Evolutionary conservation across 2,888 invertebrate genomes (phyloP).

Genomic region (Lasiommata megera): DNA sequence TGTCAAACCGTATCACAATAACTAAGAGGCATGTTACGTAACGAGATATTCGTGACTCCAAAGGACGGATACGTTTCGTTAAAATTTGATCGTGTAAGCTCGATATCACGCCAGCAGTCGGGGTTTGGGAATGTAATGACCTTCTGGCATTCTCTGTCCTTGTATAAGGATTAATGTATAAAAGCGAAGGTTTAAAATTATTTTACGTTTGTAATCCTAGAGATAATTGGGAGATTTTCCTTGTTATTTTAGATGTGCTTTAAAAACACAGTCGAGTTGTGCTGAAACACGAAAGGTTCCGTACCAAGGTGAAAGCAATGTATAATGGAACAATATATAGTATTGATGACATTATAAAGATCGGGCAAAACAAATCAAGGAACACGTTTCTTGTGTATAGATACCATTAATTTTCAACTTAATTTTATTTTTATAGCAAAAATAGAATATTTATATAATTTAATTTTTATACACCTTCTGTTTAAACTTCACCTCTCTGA

Average conservation of each 20-base stretch:
- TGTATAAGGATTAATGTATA: constrained; percentile 9
- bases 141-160: constrained; percentile 26
- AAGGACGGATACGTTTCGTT: constrained; percentile 17
- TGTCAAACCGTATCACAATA: background rate
- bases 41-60: constrained; percentile 20
- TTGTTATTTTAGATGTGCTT: background rate
- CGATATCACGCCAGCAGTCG: constrained; percentile 20
- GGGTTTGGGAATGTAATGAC: constrained; percentile 23
- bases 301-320: too few relatives aligned
- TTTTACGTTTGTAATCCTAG: background rate
- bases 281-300: too few relatives aligned
- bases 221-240: background rate
- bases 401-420: too few relatives aligned
- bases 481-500: too few relatives aligned
- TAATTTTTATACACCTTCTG: too few relatives aligned
- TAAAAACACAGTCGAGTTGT: background rate
- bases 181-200: constrained; percentile 1
- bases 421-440: too few relatives aligned
- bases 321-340: too few relatives aligned
- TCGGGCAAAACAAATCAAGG: too few relatives aligned
- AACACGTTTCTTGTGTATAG: too few relatives aligned
- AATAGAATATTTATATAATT: too few relatives aligned
- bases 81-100: constrained; percentile 25
- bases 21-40: constrained; percentile 17
- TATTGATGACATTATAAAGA: too few relatives aligned